Percentiles rank a stretch among this genome's conserved stretches.
These are phyloP conservation scores for Allobates femoralis DNA, from an alignment of 2,797 vertebrate species.

Conservation along the genomic window DNA sequence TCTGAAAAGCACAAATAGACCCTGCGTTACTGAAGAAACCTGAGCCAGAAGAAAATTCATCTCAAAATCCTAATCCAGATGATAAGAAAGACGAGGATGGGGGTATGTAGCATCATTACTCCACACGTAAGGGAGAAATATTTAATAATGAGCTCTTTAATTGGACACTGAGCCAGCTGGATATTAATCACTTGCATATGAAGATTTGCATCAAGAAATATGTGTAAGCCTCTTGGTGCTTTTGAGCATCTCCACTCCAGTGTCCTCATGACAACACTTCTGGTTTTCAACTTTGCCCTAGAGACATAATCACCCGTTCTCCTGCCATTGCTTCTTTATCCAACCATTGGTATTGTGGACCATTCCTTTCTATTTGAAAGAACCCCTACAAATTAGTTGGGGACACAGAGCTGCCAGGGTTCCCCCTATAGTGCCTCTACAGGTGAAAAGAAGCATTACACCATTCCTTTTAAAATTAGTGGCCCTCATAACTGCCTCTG, in stretches of 20 bases:
- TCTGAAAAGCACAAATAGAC: conserved; percentile 91
- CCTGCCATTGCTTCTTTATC: no score
- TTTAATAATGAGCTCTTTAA: not conserved
- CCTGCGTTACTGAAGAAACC: conserved; percentile 81
- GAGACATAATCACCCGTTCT: no score
- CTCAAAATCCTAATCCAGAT: conserved; percentile 79
- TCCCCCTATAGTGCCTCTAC: no score
- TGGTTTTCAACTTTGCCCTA: no score
- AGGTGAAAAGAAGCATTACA: no score
- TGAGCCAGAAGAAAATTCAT: conserved; percentile 77
- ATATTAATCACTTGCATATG: not conserved
- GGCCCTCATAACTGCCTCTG: no score
- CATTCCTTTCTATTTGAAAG: no score
- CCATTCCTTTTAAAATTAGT: no score
- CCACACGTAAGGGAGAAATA: not conserved
- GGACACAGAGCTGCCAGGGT: no score
- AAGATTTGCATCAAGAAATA: not conserved
- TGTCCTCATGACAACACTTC: not conserved
- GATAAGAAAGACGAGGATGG: conserved; percentile 75
- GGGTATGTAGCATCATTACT: conserved; percentile 64
- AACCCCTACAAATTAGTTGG: no score
- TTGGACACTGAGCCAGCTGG: no score
- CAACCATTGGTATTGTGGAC: no score
- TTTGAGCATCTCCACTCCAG: not conserved
- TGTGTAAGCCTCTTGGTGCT: not conserved